These are phyloP conservation scores for Anas platyrhynchos DNA, from an alignment of 2,113 vertebrate genomes.

Conservation along the genomic window DNA sequence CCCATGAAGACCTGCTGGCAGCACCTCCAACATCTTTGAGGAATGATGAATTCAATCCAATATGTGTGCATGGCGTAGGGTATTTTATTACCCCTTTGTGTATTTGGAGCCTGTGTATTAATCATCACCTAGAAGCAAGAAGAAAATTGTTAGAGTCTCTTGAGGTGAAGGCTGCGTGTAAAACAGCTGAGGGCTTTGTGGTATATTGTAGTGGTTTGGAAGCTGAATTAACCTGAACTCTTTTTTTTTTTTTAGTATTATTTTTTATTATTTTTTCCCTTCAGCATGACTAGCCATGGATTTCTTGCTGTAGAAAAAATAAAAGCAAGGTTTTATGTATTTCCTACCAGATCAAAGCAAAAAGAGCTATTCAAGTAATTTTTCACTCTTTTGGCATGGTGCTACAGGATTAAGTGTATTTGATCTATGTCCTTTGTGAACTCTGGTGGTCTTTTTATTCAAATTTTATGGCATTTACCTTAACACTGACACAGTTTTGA, in stretches of 20 bases:
- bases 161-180: constrained; percentile 32
- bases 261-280: neutral
- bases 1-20: neutral
- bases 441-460: neutral
- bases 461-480: neutral
- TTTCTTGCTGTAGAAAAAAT: constrained; percentile 12
- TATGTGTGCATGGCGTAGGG: neutral
- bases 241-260: neutral
- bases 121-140: constrained; percentile 53
- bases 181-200: constrained; percentile 29
- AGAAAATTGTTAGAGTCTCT: constrained; percentile 48
- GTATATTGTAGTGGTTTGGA: constrained; percentile 11
- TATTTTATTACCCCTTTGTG: constrained; percentile 39
- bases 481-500: neutral
- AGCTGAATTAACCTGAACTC: constrained; percentile 14
- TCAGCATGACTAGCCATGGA: neutral
- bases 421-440: neutral
- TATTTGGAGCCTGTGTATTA: constrained; percentile 34
- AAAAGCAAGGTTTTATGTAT: neutral
- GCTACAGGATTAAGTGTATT: constrained; percentile 19
- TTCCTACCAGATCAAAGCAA: constrained; percentile 35
- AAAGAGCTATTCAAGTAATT: neutral
- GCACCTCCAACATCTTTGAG: neutral
- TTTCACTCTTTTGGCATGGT: constrained; percentile 21
- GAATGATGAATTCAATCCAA: constrained; percentile 42